phyloP scores from a whole-genome alignment of 2,113 vertebrate genomes.

The Eurystomus gularis region DNA sequence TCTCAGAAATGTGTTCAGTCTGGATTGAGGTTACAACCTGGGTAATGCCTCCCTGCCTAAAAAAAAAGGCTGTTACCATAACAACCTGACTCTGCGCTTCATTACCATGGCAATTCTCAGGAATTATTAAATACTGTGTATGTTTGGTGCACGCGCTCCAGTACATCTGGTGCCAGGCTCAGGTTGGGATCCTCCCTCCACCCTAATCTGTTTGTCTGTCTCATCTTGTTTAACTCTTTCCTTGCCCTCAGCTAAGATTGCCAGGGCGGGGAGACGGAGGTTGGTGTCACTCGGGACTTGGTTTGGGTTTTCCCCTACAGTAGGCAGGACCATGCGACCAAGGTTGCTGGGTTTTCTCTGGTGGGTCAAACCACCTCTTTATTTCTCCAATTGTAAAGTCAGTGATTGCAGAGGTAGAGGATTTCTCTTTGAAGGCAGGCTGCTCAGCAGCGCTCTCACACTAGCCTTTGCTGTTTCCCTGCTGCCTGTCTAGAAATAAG shows the following conservation, averaged over 20 bases:
- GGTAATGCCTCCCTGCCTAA: slow-evolving; percentile 36
- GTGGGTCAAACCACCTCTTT: not conserved
- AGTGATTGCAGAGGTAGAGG: not conserved
- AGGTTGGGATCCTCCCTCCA: slow-evolving; percentile 25
- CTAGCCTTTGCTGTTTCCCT: not conserved
- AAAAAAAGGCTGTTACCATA: slow-evolving; percentile 40
- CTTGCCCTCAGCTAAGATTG: not conserved
- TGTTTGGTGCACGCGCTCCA: slow-evolving; percentile 20
- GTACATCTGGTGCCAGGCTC: slow-evolving; percentile 24
- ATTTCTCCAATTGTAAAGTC: not conserved
- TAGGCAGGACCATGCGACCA: not conserved
- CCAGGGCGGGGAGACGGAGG: not conserved
- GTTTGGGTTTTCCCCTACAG: not conserved
- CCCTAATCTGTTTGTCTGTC: not conserved
- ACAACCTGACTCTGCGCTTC: slow-evolving; percentile 42
- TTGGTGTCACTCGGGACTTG: too few species aligned
- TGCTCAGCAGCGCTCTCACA: not conserved
- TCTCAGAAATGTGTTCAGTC: not conserved
- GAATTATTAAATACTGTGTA: slow-evolving; percentile 54
- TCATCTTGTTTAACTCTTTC: slow-evolving; percentile 22
- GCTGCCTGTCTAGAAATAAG: not conserved
- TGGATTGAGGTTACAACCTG: slow-evolving; percentile 44
- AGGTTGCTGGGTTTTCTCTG: not conserved
- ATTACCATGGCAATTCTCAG: slow-evolving; percentile 63
- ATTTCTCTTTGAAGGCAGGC: not conserved